Conservation (phyloP, 1,140 invertebrate genomes). For the Papilio helenus region DNA sequence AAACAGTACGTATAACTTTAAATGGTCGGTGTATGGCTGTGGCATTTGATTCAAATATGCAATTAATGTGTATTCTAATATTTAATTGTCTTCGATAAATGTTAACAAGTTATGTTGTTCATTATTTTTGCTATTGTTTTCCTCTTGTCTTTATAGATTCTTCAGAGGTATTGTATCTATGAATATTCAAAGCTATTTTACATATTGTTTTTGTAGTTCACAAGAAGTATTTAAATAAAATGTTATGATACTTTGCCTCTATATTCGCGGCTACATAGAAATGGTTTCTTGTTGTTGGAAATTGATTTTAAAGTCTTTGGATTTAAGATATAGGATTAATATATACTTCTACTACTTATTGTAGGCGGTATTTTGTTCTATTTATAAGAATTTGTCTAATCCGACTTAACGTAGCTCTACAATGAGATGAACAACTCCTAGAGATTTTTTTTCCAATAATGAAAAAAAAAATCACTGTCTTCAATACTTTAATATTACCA, state of each 20-base stretch:
- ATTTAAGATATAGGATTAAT: too few species aligned
- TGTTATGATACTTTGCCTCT: background rate
- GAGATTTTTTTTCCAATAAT: too few species aligned
- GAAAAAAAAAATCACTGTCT: too few species aligned
- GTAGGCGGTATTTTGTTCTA: too few species aligned
- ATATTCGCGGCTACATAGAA: too few species aligned
- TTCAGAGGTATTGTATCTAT: background rate
- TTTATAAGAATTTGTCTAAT: too few species aligned
- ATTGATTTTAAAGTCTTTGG: too few species aligned
- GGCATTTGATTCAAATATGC: background rate
- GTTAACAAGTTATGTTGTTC: slow-evolving; percentile 1
- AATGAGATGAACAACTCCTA: too few species aligned
- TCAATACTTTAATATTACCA: too few species aligned
- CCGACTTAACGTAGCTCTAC: too few species aligned
- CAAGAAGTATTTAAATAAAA: background rate
- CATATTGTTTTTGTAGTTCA: background rate
- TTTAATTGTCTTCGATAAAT: background rate
- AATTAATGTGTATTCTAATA: background rate
- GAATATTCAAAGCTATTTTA: slow-evolving; percentile 3
- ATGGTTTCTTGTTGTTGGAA: too few species aligned
- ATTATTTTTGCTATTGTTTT: background rate
- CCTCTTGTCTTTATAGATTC: background rate
- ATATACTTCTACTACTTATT: too few species aligned
- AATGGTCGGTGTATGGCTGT: background rate
- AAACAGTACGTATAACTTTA: background rate